Percentiles rank a stretch among this genome's conserved stretches.
Conservation (phyloP, 2,113 vertebrate genomes). For the Bufo gargarizans region DNA sequence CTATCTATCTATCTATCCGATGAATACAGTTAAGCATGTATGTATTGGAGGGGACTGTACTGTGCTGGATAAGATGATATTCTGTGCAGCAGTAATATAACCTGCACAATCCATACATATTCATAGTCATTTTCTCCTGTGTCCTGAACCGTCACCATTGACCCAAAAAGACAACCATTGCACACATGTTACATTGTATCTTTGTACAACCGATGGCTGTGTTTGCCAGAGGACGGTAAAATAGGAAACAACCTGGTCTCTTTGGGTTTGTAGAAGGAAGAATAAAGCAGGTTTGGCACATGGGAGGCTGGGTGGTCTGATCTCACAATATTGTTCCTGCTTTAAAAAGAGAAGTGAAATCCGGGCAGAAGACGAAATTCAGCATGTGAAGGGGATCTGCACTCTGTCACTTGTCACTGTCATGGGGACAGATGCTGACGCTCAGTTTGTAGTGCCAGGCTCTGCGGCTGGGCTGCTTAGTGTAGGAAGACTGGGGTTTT, state of each 20-base stretch:
- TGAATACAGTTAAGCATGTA: not conserved
- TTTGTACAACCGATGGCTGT: not conserved
- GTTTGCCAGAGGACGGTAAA: constrained; percentile 26
- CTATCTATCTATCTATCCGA: not conserved
- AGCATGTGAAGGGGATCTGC: not conserved
- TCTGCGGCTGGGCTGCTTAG: too few species aligned
- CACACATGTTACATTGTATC: not conserved
- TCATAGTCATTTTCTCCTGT: not conserved
- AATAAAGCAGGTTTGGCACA: constrained; percentile 1
- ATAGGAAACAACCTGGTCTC: constrained; percentile 54
- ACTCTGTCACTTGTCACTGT: not conserved
- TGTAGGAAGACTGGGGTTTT: not conserved
- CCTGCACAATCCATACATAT: not conserved
- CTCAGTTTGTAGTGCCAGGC: not conserved
- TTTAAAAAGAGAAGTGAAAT: constrained; percentile 41
- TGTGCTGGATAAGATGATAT: not conserved
- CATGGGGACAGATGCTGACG: not conserved
- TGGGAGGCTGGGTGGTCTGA: constrained; percentile 23
- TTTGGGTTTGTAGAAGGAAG: constrained; percentile 19
- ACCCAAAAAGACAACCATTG: constrained; percentile 4
- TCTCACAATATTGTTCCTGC: constrained; percentile 31
- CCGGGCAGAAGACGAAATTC: not conserved
- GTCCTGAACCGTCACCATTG: not conserved
- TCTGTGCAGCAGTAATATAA: not conserved
- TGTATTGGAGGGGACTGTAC: too few species aligned